These are phyloP conservation scores for Chromis chromis DNA, from an alignment of 2,797 vertebrate species.

Conservation along the genomic window DNA sequence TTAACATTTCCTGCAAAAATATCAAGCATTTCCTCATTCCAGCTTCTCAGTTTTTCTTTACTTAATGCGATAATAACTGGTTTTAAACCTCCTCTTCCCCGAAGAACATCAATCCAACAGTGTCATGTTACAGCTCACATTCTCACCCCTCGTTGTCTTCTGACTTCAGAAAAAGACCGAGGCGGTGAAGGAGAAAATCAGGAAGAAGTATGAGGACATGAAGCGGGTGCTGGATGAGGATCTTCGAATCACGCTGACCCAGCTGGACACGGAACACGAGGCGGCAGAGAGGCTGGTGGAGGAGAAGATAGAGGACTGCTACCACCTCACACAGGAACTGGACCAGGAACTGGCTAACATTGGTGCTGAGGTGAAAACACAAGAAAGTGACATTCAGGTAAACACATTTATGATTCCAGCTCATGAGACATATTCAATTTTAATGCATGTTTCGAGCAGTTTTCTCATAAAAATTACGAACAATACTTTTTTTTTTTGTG, in stretches of 20 bases:
- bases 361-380: constrained; percentile 29
- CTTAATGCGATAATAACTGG: no score
- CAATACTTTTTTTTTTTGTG: background rate
- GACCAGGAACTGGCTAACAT: constrained; percentile 57
- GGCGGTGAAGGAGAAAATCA: constrained; percentile 71
- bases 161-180: constrained; percentile 67
- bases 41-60: no score
- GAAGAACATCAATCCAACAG: no score
- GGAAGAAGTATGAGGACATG: constrained; percentile 76
- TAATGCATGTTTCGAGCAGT: background rate
- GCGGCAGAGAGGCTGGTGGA: constrained; percentile 65
- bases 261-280: constrained; percentile 70
- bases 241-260: constrained; percentile 72
- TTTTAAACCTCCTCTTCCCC: no score
- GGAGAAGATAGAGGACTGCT: constrained; percentile 72
- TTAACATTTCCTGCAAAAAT: no score
- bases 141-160: background rate
- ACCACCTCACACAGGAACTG: constrained; percentile 58
- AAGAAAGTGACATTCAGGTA: constrained; percentile 44
- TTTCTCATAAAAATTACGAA: background rate
- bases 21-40: no score
- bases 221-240: constrained; percentile 77
- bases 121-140: background rate
- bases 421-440: background rate
- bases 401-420: background rate